These are phyloP conservation scores for Nesogale talazaci DNA, from an alignment of 2,113 vertebrate genomes.

Conservation along the genomic window DNA sequence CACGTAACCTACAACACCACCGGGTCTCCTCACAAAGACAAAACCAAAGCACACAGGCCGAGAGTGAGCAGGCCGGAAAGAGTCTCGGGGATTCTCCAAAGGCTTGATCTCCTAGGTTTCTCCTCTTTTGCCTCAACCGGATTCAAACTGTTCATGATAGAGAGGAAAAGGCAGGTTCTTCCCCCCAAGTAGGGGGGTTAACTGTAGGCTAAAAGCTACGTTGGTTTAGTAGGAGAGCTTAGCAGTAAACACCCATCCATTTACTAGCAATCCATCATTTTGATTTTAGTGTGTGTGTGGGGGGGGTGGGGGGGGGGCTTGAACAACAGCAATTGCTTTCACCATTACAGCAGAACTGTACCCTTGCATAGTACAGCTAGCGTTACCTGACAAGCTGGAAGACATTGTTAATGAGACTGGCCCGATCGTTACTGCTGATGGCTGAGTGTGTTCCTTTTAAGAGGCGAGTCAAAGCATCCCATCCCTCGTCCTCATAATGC, in stretches of 20 bases:
- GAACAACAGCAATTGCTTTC: constrained; percentile 43
- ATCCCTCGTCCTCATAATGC: constrained; percentile 91
- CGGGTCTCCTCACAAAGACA: too few relatives aligned
- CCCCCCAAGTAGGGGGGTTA: constrained; percentile 8
- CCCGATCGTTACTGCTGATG: constrained; percentile 92
- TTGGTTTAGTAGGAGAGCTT: constrained; percentile 22
- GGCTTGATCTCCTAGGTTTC: not conserved
- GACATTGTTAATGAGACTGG: constrained; percentile 92
- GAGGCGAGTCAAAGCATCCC: constrained; percentile 89
- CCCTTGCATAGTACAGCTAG: not conserved
- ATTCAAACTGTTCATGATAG: constrained; percentile 24
- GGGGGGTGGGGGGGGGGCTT: constrained; percentile 47
- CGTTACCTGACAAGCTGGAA: constrained; percentile 95
- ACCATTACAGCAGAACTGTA: constrained; percentile 24
- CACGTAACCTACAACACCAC: too few relatives aligned
- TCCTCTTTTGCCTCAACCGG: not conserved
- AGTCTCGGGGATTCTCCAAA: not conserved
- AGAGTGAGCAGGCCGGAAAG: not conserved
- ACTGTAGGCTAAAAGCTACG: constrained; percentile 33
- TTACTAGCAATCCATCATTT: constrained; percentile 38
- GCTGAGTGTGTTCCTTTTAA: constrained; percentile 87
- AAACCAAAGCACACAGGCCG: not conserved
- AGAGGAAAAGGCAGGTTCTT: constrained; percentile 30
- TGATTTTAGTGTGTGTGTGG: too few relatives aligned
- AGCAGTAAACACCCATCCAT: not conserved